Evolutionary conservation across 2,888 invertebrate genomes (phyloP).

Genomic region (Tenthredo distinguenda): DNA sequence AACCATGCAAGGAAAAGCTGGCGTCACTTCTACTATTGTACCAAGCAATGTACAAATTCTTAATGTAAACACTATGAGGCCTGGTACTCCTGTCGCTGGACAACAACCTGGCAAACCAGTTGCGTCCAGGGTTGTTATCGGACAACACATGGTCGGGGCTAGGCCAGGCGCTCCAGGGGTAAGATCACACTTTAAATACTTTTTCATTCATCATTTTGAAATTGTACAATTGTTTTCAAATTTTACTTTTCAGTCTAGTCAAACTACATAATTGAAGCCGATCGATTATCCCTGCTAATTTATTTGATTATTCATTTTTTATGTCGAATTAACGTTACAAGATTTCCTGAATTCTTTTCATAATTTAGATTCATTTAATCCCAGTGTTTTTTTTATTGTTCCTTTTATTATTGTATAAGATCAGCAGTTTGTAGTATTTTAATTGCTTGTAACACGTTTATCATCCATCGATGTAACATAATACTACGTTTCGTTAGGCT

Average conservation of each 20-base stretch:
- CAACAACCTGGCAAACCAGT: slow-evolving; percentile 85
- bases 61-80: slow-evolving; percentile 86
- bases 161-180: slow-evolving; percentile 91
- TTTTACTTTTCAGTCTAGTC: background rate
- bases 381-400: background rate
- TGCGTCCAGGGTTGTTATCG: slow-evolving; percentile 91
- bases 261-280: too few species aligned
- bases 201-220: slow-evolving; percentile 41
- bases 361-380: background rate
- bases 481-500: background rate
- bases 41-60: slow-evolving; percentile 91
- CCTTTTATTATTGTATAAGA: background rate
- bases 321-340: background rate
- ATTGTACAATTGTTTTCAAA: background rate
- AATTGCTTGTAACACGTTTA: background rate
- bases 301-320: background rate
- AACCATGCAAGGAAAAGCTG: slow-evolving; percentile 71
- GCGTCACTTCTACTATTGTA: slow-evolving; percentile 81
- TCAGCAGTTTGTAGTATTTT: background rate
- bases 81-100: slow-evolving; percentile 85
- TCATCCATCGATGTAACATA: background rate
- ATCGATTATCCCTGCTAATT: background rate
- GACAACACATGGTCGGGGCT: slow-evolving; percentile 90
- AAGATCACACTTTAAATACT: slow-evolving; percentile 75
- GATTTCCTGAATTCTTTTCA: background rate